These are phyloP conservation scores for Cherax quadricarinatus DNA, from an alignment of 1,140 invertebrate species.

Conservation along the genomic window DNA sequence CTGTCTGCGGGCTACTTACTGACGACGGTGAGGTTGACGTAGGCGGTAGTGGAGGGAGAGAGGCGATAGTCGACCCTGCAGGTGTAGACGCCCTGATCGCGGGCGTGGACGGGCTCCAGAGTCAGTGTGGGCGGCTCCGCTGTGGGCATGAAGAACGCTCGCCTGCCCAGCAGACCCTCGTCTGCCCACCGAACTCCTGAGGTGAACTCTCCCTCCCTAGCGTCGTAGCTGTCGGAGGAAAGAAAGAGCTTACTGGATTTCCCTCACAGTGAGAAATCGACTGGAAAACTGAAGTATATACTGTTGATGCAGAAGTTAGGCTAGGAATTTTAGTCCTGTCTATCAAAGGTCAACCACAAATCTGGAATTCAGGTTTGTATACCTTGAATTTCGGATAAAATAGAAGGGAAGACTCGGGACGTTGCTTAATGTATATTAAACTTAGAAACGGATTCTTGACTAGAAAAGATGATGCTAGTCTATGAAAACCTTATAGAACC, in stretches of 20 bases:
- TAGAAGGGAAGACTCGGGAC: too few species aligned
- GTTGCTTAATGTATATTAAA: too few species aligned
- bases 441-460: not conserved
- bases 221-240: conserved; percentile 55
- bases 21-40: conserved; percentile 63
- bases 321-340: not conserved
- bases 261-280: not conserved
- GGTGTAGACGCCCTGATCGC: conserved; percentile 65
- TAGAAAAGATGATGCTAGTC: not conserved
- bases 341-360: too few species aligned
- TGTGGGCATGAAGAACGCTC: conserved; percentile 58
- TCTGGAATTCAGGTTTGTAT: too few species aligned
- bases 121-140: conserved; percentile 54
- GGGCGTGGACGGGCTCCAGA: conserved; percentile 39
- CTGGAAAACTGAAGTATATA: not conserved
- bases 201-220: conserved; percentile 51
- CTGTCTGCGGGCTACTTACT: conserved; percentile 36
- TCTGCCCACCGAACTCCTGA: conserved; percentile 57
- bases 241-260: not conserved
- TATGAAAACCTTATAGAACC: too few species aligned
- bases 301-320: not conserved
- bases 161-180: conserved; percentile 46
- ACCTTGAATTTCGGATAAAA: too few species aligned
- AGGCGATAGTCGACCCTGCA: conserved; percentile 64
- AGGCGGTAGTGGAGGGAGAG: conserved; percentile 50